phyloP scores from a whole-genome alignment of 92 coral and sea anemone species.

The Pocillopora meandrina region DNA sequence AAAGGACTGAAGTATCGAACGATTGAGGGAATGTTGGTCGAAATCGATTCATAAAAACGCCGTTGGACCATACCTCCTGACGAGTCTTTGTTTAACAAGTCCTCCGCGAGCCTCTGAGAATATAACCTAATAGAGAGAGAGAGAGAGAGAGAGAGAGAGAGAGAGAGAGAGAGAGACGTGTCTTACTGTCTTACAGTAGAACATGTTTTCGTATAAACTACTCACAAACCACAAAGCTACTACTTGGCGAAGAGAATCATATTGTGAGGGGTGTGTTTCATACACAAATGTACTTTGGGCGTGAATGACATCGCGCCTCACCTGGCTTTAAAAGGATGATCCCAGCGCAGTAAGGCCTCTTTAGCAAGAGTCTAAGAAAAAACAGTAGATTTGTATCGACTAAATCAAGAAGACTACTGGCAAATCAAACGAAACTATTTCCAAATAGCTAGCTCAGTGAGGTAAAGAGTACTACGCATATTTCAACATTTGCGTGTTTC shows the following conservation, averaged over 20 bases:
- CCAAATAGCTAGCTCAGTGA: no score
- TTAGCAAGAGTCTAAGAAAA: slow-evolving; percentile 54
- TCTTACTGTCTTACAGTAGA: no score
- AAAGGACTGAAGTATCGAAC: background rate
- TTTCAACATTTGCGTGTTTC: no score
- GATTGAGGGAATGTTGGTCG: background rate
- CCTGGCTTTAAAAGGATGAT: slow-evolving; percentile 77
- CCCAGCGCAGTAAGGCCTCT: slow-evolving; percentile 75
- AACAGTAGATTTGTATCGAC: background rate
- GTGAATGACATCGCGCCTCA: background rate
- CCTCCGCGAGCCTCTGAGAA: slow-evolving; percentile 62
- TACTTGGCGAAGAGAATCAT: no score
- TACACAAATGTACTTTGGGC: background rate
- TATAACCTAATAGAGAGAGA: slow-evolving; percentile 38
- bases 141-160: no score
- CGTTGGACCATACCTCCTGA: slow-evolving; percentile 25
- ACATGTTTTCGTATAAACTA: no score
- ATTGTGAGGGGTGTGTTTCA: no score
- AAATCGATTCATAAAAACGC: background rate
- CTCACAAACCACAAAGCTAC: no score
- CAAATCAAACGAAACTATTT: no score
- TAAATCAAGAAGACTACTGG: no score
- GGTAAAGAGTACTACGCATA: no score
- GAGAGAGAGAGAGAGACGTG: no score
- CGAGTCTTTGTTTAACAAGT: slow-evolving; percentile 18